A percentile compares a stretch with the other conserved stretches of the same genome.
Evolutionary conservation across 35 echinoderm and acorn worm genomes (phyloP).

Genomic region (Diadema setosum): DNA sequence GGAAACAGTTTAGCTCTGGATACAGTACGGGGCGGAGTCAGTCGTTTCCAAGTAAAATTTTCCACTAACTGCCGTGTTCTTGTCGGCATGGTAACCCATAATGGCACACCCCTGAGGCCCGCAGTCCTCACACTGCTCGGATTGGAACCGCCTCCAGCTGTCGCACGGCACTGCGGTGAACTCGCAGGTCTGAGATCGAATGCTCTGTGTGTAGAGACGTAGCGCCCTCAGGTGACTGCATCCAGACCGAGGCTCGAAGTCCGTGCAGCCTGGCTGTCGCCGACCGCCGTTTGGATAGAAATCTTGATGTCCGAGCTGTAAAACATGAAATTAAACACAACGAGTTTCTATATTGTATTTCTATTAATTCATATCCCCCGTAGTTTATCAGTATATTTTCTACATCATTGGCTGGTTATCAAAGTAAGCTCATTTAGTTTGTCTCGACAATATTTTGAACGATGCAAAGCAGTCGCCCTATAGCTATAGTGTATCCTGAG

Average conservation of each 20-base stretch:
- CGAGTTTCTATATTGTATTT: too few species aligned
- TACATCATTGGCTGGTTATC: too few species aligned
- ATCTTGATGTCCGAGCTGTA: slow-evolving; percentile 44
- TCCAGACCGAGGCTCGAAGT: not conserved
- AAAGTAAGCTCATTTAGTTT: too few species aligned
- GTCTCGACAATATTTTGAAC: too few species aligned
- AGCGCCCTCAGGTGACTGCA: slow-evolving; percentile 47
- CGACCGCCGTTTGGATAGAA: slow-evolving; percentile 62
- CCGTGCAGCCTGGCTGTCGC: slow-evolving; percentile 31
- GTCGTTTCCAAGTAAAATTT: slow-evolving; percentile 49
- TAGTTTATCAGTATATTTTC: too few species aligned
- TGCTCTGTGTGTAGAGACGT: slow-evolving; percentile 22
- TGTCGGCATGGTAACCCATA: slow-evolving; percentile 41
- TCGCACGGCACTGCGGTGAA: slow-evolving; percentile 33
- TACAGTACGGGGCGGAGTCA: slow-evolving; percentile 33
- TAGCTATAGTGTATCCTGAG: too few species aligned
- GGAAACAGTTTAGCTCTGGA: not conserved
- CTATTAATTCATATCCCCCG: too few species aligned
- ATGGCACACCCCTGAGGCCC: slow-evolving; percentile 13
- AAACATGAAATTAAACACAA: too few species aligned
- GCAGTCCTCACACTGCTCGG: not conserved
- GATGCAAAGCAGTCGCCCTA: too few species aligned
- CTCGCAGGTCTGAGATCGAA: slow-evolving; percentile 3
- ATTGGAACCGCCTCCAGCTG: slow-evolving; percentile 34
- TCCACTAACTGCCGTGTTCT: not conserved